Conservation (phyloP, 2,888 invertebrate genomes). For the Caenorhabditis doughertyi region DNA sequence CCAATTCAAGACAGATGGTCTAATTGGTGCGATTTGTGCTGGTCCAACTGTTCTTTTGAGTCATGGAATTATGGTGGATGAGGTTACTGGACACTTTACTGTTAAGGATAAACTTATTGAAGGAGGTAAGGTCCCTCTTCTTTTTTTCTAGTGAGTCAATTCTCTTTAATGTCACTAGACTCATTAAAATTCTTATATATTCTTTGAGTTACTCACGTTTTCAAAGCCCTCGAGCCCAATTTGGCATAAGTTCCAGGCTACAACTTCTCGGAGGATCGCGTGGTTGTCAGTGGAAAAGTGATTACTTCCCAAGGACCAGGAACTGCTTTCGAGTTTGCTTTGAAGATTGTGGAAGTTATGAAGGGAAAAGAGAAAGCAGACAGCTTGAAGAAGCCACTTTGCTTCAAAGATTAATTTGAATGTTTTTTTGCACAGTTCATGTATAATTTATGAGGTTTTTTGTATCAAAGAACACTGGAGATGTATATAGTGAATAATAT, state of each 20-base stretch:
- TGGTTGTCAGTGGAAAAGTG: slow-evolving; percentile 80
- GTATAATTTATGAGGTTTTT: neutral
- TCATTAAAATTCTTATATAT: neutral
- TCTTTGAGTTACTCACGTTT: too few species aligned
- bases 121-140: slow-evolving; percentile 8
- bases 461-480: neutral
- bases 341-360: slow-evolving; percentile 89
- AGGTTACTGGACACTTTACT: slow-evolving; percentile 93
- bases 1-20: slow-evolving; percentile 88
- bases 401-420: too few species aligned
- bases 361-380: slow-evolving; percentile 87
- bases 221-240: neutral
- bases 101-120: slow-evolving; percentile 88
- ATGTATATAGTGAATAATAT: too few species aligned
- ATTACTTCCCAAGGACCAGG: slow-evolving; percentile 93
- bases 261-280: slow-evolving; percentile 84
- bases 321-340: slow-evolving; percentile 92
- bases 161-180: neutral
- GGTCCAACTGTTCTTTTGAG: slow-evolving; percentile 92
- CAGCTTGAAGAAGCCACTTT: slow-evolving; percentile 83
- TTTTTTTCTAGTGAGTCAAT: too few species aligned
- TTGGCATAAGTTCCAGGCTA: slow-evolving; percentile 82
- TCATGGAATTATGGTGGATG: slow-evolving; percentile 90
- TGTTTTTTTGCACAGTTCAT: too few species aligned
- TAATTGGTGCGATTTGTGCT: slow-evolving; percentile 97